These are phyloP conservation scores for Leptura quadrifasciata DNA, from an alignment of 2,888 invertebrate species.

Conservation along the genomic window DNA sequence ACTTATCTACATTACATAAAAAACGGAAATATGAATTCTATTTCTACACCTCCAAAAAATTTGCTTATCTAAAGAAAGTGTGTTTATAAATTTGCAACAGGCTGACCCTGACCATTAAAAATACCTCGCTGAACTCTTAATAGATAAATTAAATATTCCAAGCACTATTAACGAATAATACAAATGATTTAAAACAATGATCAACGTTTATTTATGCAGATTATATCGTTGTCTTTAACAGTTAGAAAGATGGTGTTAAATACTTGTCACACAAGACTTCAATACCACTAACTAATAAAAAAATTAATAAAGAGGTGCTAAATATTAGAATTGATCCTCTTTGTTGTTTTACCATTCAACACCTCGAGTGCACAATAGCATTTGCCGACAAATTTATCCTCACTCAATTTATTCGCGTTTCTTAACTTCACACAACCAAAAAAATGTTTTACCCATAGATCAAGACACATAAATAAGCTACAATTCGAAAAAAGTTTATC, in stretches of 20 bases:
- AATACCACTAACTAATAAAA: neutral
- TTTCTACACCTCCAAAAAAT: no score
- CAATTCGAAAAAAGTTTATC: no score
- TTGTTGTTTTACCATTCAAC: neutral
- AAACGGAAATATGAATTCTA: no score
- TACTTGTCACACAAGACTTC: neutral
- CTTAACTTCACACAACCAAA: no score
- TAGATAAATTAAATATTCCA: neutral
- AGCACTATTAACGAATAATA: neutral
- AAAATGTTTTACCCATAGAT: neutral
- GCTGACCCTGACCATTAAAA: neutral
- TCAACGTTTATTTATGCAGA: conserved; percentile 20
- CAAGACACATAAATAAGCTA: neutral
- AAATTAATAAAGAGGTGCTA: neutral
- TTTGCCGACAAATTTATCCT: no score
- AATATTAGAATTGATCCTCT: neutral
- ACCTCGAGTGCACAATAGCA: neutral
- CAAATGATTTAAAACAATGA: conserved; percentile 22
- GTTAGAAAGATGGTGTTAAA: conserved; percentile 15
- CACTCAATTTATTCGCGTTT: no score
- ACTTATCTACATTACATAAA: no score
- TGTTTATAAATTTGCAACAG: no score
- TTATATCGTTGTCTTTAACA: conserved; percentile 17
- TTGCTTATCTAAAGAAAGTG: no score
- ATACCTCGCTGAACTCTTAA: neutral